phyloP scores from a whole-genome alignment of 1,140 invertebrate species.

The Drosophila chauvacae region DNA sequence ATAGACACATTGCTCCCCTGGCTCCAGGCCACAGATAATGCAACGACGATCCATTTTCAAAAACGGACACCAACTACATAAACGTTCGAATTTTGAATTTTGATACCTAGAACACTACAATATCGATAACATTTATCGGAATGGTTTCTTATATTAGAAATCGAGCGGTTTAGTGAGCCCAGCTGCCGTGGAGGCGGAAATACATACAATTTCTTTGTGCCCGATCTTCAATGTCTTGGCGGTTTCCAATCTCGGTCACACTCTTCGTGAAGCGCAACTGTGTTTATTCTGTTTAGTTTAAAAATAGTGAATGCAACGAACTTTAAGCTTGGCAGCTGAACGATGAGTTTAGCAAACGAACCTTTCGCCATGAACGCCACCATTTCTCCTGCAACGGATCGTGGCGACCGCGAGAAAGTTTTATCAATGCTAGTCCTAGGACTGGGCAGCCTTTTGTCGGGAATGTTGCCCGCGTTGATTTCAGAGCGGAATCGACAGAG shows the following conservation, averaged over 20 bases:
- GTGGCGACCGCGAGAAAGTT: slow-evolving; percentile 86
- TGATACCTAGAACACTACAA: slow-evolving; percentile 6
- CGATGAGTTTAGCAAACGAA: slow-evolving; percentile 40
- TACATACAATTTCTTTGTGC: too few relatives aligned
- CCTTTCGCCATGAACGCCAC: slow-evolving; percentile 11
- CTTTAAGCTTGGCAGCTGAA: slow-evolving; percentile 30
- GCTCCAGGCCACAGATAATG: slow-evolving; percentile 57
- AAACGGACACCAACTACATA: slow-evolving; percentile 37
- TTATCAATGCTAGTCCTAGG: slow-evolving; percentile 89
- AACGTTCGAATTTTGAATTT: slow-evolving; percentile 53
- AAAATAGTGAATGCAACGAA: slow-evolving; percentile 64
- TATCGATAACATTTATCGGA: slow-evolving; percentile 18
- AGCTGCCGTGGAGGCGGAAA: neutral
- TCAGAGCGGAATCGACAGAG: slow-evolving; percentile 85
- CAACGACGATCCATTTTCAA: slow-evolving; percentile 58
- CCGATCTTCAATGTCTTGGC: too few relatives aligned
- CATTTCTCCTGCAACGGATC: slow-evolving; percentile 28
- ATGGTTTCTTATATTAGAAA: neutral
- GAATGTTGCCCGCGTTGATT: slow-evolving; percentile 88
- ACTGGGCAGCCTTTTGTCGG: slow-evolving; percentile 88
- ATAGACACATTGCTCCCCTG: slow-evolving; percentile 22
- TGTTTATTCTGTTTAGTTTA: slow-evolving; percentile 38
- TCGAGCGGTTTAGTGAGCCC: too few relatives aligned
- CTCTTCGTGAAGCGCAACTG: neutral
- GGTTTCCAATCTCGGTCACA: slow-evolving; percentile 1